These are phyloP conservation scores for Liodrosophila aerea DNA, from an alignment of 2,888 invertebrate genomes.

Conservation along the genomic window DNA sequence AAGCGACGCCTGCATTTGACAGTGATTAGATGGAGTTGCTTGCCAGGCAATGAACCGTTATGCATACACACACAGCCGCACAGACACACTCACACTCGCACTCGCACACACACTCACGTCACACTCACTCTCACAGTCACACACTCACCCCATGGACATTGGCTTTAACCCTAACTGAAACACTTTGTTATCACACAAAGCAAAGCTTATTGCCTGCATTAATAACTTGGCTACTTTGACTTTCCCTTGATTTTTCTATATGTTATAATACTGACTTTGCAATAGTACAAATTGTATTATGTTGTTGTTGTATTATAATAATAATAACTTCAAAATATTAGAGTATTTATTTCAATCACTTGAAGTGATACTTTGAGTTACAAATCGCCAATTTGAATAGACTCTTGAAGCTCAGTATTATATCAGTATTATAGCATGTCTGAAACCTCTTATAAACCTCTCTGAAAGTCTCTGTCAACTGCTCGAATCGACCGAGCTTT, in stretches of 20 bases:
- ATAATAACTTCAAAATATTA: too few species aligned
- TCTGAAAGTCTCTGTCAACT: too few species aligned
- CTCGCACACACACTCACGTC: slow-evolving; percentile 12
- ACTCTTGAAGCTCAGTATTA: too few species aligned
- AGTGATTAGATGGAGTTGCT: slow-evolving; percentile 78
- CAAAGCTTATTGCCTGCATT: slow-evolving; percentile 25
- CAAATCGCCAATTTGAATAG: too few species aligned
- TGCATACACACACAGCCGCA: slow-evolving; percentile 49
- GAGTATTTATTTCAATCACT: too few species aligned
- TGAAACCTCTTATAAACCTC: too few species aligned
- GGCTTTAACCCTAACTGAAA: slow-evolving; percentile 44
- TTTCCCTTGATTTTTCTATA: not conserved
- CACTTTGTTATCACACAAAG: slow-evolving; percentile 20
- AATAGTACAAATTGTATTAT: too few species aligned
- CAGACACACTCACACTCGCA: slow-evolving; percentile 15
- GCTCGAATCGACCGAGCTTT: too few species aligned
- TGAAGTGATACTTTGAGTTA: too few species aligned
- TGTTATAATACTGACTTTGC: too few species aligned
- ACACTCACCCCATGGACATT: slow-evolving; percentile 32
- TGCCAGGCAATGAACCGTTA: slow-evolving; percentile 65
- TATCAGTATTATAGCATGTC: too few species aligned
- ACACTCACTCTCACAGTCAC: slow-evolving; percentile 52
- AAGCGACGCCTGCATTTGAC: slow-evolving; percentile 80
- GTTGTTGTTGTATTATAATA: too few species aligned
- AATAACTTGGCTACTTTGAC: slow-evolving; percentile 5